These are phyloP conservation scores for Diogma glabrata DNA, from an alignment of 2,888 invertebrate species.

Conservation along the genomic window DNA sequence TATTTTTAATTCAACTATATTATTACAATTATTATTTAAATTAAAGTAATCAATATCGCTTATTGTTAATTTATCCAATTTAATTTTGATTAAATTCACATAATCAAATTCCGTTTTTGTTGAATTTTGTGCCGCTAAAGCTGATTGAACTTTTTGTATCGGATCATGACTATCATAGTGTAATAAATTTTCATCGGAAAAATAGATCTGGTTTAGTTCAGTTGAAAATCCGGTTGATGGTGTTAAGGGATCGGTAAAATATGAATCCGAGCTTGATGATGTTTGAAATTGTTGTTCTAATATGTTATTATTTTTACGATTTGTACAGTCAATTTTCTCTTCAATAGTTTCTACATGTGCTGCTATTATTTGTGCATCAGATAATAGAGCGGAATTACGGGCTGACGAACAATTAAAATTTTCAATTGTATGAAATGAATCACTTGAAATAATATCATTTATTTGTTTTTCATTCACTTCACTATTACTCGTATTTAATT, in stretches of 20 bases:
- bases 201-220: conserved; percentile 51
- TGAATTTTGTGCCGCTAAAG: conserved; percentile 21
- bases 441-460: conserved; percentile 1
- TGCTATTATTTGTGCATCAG: neutral
- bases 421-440: conserved; percentile 5
- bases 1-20: neutral
- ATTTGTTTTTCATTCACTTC: neutral
- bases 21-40: conserved; percentile 23
- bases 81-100: conserved; percentile 5
- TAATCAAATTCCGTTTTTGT: conserved; percentile 21
- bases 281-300: neutral
- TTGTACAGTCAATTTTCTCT: neutral
- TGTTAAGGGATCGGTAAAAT: conserved; percentile 62
- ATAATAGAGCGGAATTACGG: conserved; percentile 1
- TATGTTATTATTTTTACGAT: neutral
- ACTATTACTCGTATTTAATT: neutral
- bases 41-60: conserved; percentile 30
- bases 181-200: conserved; percentile 45
- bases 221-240: conserved; percentile 47
- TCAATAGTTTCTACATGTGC: neutral
- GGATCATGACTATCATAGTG: conserved; percentile 24
- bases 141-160: conserved; percentile 19
- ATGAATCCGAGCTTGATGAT: conserved; percentile 54
- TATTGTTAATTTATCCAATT: conserved; percentile 24
- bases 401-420: conserved; percentile 4